Evolutionary conservation across 2,113 vertebrate species (phyloP).

Genomic region (Gallinago undulata): DNA sequence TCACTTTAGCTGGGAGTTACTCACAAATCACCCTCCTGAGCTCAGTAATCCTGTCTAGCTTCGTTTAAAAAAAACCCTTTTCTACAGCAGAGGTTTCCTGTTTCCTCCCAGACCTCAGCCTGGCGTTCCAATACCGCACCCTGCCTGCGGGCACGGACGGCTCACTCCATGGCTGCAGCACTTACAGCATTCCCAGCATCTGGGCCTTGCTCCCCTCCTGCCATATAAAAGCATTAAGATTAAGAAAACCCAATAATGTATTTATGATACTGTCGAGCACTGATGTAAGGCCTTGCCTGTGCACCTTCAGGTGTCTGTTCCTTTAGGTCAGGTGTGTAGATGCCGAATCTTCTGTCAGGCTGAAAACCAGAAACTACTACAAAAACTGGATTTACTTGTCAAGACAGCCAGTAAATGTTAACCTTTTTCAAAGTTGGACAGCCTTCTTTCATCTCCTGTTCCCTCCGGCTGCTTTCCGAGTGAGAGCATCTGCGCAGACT

Average conservation of each 20-base stretch:
- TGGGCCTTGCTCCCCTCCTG: not conserved
- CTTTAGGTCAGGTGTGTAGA: not conserved
- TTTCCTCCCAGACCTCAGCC: not conserved
- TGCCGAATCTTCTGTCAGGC: not conserved
- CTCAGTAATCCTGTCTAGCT: not conserved
- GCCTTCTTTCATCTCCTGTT: not conserved
- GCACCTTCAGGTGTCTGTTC: not conserved
- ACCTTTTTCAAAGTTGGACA: not conserved
- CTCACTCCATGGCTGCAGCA: not conserved
- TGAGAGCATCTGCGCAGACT: conserved; percentile 20
- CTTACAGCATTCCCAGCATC: not conserved
- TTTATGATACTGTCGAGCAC: not conserved
- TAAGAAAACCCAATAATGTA: not conserved
- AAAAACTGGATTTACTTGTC: not conserved
- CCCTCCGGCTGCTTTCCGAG: conserved; percentile 20
- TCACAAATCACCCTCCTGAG: not conserved
- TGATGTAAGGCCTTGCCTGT: not conserved
- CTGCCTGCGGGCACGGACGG: not conserved
- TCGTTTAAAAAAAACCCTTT: not conserved
- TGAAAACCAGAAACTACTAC: not conserved
- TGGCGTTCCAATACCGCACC: not conserved
- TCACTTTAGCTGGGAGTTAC: not conserved
- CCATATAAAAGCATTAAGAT: not conserved
- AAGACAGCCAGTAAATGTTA: not conserved
- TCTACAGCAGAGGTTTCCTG: not conserved